A percentile compares a stretch with the other conserved stretches of the same genome.
Conservation (phyloP, 2,888 invertebrate genomes). For the Magallana nippona region DNA sequence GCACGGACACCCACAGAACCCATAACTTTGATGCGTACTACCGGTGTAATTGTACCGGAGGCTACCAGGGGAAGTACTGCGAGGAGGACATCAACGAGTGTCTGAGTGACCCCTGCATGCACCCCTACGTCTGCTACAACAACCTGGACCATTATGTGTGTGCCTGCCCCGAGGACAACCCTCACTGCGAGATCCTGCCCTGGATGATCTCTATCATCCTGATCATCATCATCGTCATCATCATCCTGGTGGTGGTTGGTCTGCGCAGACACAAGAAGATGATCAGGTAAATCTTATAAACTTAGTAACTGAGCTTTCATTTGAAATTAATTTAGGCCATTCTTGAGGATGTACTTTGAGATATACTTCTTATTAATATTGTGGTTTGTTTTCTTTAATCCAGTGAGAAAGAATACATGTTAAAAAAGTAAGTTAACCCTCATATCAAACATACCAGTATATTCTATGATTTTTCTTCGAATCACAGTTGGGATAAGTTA, state of each 20-base stretch:
- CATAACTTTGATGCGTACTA: constrained; percentile 41
- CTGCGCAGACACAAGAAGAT: constrained; percentile 9
- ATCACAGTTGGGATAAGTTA: too few relatives aligned
- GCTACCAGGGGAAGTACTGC: constrained; percentile 34
- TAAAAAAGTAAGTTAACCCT: not conserved
- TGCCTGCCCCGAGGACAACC: constrained; percentile 23
- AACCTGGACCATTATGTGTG: constrained; percentile 39
- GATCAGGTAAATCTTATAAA: not conserved
- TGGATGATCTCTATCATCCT: constrained; percentile 39
- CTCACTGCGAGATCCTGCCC: constrained; percentile 21
- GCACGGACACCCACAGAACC: constrained; percentile 40
- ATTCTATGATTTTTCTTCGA: too few relatives aligned
- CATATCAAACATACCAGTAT: too few relatives aligned
- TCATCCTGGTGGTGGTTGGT: constrained; percentile 15
- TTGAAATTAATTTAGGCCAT: too few relatives aligned
- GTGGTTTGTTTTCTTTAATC: not conserved
- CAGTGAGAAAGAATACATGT: not conserved
- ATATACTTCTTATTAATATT: not conserved
- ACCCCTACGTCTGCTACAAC: constrained; percentile 33
- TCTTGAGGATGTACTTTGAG: not conserved
- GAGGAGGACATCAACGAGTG: constrained; percentile 33
- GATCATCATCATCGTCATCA: constrained; percentile 20
- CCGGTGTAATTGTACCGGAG: constrained; percentile 24
- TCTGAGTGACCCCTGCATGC: constrained; percentile 31
- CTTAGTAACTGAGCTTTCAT: too few relatives aligned